Base-by-base conservation (phyloP, 1,140 invertebrate species). In the Drosophila ficusphila region DNA sequence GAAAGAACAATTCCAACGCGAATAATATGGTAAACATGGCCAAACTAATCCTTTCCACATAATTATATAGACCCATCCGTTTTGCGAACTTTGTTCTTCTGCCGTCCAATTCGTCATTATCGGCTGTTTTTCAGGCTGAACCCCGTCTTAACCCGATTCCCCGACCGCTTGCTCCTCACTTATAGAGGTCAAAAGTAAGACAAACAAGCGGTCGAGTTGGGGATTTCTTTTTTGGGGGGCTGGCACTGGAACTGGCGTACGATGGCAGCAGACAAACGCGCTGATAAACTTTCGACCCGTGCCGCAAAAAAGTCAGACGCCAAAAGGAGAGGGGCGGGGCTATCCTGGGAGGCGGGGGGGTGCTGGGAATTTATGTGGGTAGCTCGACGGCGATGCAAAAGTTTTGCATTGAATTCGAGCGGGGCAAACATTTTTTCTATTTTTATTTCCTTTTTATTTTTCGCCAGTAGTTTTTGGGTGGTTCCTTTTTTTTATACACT, bases 171-270 rank as follows among this genome's bases (percentile, higher is more conserved):
- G 56, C 72, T 53, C 29, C 57, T 33, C 57, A 73, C 60, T 86
- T 88, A 86, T 86, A 81, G 81, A 86, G 81, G 81, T 86, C 81
- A 86, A 86, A 86, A 86, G 81, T 86, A 86, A 86, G 81, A 86
- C 81, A 86, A 86, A 86, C 81, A 86, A 86, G 81, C 77, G 82
- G 76, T 76, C 57, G 71, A 65, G 61, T 52, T 60, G 47, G 57
- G 21, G 70, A 56, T 48, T 56, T 56, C 36, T 38, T 34, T 25
- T 29, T 58, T 69, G 70, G 23, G 49, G 41, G 48, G 44, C 36
- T 38, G 31, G 36, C 51, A 52, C 44, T 67, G 62, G 62, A 67
- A 67, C 60, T 67, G 62, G 60, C 62, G 23, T 41, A 38, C 62
- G 62, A 67, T 67, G 62, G 60, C 36, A 67, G 61, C 76, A 75